Percentiles rank a stretch among this genome's conserved stretches.
phyloP scores from a whole-genome alignment of 2,888 invertebrate species.

The Cryptus viduatorius region DNA sequence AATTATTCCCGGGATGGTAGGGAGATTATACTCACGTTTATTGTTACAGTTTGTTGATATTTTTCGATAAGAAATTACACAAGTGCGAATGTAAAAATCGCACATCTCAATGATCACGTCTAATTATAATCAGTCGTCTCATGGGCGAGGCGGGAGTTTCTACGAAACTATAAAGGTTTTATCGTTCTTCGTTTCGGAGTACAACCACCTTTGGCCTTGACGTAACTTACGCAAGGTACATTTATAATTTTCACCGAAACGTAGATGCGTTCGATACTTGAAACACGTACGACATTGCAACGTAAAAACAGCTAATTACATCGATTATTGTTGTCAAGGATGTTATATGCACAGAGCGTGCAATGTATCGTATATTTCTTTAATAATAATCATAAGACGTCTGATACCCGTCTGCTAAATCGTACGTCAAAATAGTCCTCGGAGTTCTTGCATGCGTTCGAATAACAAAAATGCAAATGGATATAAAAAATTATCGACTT shows the following conservation, averaged over 20 bases:
- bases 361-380: background rate
- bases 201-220: constrained; percentile 17
- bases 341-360: background rate
- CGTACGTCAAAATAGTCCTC: background rate
- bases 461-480: background rate
- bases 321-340: background rate
- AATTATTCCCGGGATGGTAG: constrained; percentile 23
- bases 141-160: background rate
- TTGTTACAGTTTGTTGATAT: constrained; percentile 52
- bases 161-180: constrained; percentile 27
- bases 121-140: constrained; percentile 10
- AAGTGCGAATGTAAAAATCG: constrained; percentile 21
- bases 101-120: constrained; percentile 24
- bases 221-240: background rate
- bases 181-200: constrained; percentile 10
- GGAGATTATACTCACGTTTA: constrained; percentile 34
- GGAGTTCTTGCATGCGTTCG: background rate
- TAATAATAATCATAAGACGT: background rate
- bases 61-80: constrained; percentile 24
- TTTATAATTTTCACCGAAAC: background rate
- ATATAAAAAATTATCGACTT: background rate
- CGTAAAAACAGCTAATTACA: background rate
- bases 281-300: background rate
- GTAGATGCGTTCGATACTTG: background rate
- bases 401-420: background rate